These are phyloP conservation scores for Trichonephila clavata DNA, from an alignment of 1,140 invertebrate species.

Conservation along the genomic window DNA sequence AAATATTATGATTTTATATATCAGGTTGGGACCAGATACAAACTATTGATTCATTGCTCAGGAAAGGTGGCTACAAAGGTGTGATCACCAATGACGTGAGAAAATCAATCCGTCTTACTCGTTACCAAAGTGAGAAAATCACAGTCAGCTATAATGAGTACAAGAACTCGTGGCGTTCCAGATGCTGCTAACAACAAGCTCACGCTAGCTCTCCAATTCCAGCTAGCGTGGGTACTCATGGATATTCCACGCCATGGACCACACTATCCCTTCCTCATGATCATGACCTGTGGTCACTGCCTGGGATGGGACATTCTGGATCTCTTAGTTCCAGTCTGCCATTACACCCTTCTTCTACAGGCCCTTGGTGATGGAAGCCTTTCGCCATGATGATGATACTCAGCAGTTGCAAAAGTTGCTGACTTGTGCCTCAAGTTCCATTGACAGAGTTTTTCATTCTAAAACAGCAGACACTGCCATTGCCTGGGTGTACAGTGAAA, in stretches of 20 bases:
- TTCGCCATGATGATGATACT: constrained; percentile 20
- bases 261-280: constrained; percentile 31
- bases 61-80: constrained; percentile 98
- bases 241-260: constrained; percentile 35
- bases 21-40: constrained; percentile 97
- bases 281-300: background rate
- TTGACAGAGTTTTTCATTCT: constrained; percentile 72
- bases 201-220: constrained; percentile 70
- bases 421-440: constrained; percentile 71
- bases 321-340: background rate
- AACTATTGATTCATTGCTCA: constrained; percentile 97
- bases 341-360: constrained; percentile 33
- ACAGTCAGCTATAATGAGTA: constrained; percentile 92
- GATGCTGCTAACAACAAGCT: constrained; percentile 75
- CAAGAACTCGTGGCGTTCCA: constrained; percentile 83
- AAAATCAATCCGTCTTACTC: constrained; percentile 93
- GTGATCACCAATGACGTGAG: constrained; percentile 92
- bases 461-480: constrained; percentile 70
- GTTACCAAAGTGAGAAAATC: constrained; percentile 95
- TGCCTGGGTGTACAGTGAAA: constrained; percentile 49
- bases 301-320: constrained; percentile 5
- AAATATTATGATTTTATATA: background rate
- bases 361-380: constrained; percentile 68
- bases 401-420: constrained; percentile 43
- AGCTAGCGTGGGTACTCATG: constrained; percentile 69